Conservation (phyloP, 2,113 vertebrate species). For the Cynoglossus semilaevis region DNA sequence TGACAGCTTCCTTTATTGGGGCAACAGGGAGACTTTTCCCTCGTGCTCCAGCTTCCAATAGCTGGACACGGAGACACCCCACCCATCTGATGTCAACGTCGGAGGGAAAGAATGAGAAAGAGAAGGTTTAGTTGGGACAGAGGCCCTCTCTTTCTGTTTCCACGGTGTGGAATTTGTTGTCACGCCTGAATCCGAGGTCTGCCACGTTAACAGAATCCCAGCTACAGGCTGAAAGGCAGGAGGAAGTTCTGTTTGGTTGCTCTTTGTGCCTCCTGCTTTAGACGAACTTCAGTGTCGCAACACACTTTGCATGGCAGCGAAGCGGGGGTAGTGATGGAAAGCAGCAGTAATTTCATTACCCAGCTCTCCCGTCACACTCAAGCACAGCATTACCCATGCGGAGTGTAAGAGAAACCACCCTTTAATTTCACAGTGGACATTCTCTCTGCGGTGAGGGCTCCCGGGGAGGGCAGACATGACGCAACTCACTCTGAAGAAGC, state of each 20-base stretch:
- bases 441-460: slow-evolving; percentile 26
- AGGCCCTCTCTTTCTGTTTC: slow-evolving; percentile 30
- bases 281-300: slow-evolving; percentile 37
- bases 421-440: slow-evolving; percentile 31
- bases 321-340: slow-evolving; percentile 18
- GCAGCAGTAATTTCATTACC: slow-evolving; percentile 56
- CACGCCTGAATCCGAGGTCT: slow-evolving; percentile 40
- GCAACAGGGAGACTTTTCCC: slow-evolving; percentile 24
- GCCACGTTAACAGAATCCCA: slow-evolving; percentile 69
- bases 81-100: slow-evolving; percentile 20
- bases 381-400: not conserved
- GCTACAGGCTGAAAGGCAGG: slow-evolving; percentile 43
- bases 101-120: slow-evolving; percentile 33
- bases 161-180: slow-evolving; percentile 35
- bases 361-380: slow-evolving; percentile 22
- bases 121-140: slow-evolving; percentile 28
- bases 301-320: slow-evolving; percentile 35
- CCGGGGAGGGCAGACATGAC: slow-evolving; percentile 40
- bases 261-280: slow-evolving; percentile 33
- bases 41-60: slow-evolving; percentile 10
- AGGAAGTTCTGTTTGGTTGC: slow-evolving; percentile 28
- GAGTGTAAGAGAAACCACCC: slow-evolving; percentile 21
- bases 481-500: slow-evolving; percentile 24
- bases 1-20: slow-evolving; percentile 17
- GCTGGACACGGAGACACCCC: slow-evolving; percentile 14